phyloP scores from a whole-genome alignment of 2,113 vertebrate genomes.

The Ammodytes dubius region DNA sequence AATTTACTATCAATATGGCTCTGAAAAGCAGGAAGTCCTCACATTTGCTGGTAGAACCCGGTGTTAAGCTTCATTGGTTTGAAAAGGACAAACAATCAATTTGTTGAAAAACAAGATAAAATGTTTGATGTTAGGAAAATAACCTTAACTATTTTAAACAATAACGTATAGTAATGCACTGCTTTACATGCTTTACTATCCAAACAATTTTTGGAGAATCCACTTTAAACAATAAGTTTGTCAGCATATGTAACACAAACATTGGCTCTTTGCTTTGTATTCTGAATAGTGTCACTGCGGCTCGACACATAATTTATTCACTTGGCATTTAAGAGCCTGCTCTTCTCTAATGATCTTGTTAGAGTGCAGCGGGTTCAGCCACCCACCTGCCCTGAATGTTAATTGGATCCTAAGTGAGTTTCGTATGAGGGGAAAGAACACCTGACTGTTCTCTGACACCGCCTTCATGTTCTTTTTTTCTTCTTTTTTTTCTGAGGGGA shows the following conservation, averaged over 20 bases:
- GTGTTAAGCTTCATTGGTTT: no score
- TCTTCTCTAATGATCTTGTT: constrained; percentile 38
- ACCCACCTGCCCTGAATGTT: constrained; percentile 37
- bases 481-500: background rate
- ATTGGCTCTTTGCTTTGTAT: constrained; percentile 19
- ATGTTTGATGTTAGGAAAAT: background rate
- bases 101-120: background rate
- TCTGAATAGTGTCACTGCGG: constrained; percentile 21
- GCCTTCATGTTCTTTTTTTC: background rate
- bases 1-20: background rate
- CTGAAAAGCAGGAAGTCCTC: background rate
- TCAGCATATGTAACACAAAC: constrained; percentile 9
- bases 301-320: background rate
- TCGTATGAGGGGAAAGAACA: constrained; percentile 31
- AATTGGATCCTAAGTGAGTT: constrained; percentile 24
- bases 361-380: constrained; percentile 35
- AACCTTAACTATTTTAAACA: background rate
- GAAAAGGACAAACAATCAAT: background rate
- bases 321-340: constrained; percentile 35
- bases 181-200: background rate
- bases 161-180: background rate
- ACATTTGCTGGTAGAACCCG: background rate
- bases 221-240: background rate
- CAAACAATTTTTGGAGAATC: background rate
- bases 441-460: constrained; percentile 13